Evolutionary conservation across 1,140 invertebrate species (phyloP), one percentile per base, ranked within the genome.

Genomic region (Trachymyrmex cornetzi): DNA sequence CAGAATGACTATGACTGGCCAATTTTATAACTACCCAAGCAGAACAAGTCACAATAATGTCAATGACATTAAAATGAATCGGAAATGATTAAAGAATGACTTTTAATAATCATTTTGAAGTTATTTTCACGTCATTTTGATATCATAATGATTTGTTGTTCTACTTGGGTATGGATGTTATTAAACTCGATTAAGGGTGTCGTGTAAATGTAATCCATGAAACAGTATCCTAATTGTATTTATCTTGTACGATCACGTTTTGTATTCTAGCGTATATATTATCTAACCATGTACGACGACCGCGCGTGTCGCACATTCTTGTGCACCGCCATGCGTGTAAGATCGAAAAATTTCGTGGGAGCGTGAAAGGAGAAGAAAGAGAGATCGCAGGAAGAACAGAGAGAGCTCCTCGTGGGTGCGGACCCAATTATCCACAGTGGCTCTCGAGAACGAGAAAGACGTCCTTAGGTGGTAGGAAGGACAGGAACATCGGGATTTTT

Each of bases 341-440:
- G 34, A 87, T 87, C 16, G 59, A 57, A 53, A 57, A 44, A 79
- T 77, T 74, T 82, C 57, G 57, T 44, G 57, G 34, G 59, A 59
- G 27, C 34, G 44, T 63, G 48, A 67, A 77, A 63, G 63, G 19
- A 55, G 30, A 27, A 12, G 77, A 19, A 34, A 82, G 30, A 30
- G 16, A 27, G 38, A 75, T 59, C 30, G 22, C 81, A 24, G 64
- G 22, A 48, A 50, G 64, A 81, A 82, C 38, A 30, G 27, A 61
- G 81, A 82, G 38, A 63, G 50, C 50, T 30, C 61, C 75, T 85
- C n/a, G 79, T 90, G 88, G 89, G 74, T 89, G 88, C 69, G 86
- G 79, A 72, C 50, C 88, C 88, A 90, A 90, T 90, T 90, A 90
- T 89, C 88, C 63, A 90, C 79, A 90, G 88, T 90, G 89, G 89